These are phyloP conservation scores for Phortica variegata DNA, from an alignment of 1,140 invertebrate species.

Conservation along the genomic window DNA sequence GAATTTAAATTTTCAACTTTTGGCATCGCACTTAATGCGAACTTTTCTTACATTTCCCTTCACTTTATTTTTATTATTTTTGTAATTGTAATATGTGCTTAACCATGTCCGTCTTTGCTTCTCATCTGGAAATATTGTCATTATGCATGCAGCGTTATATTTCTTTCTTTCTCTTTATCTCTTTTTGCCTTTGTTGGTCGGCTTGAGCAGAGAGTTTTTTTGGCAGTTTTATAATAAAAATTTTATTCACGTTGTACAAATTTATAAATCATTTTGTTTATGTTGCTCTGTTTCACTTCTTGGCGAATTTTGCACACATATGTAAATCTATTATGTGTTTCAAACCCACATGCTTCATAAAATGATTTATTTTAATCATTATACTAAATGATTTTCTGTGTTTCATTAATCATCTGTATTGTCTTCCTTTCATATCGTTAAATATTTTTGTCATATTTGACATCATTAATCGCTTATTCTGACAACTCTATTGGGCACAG, in stretches of 20 bases:
- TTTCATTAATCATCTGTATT: constrained; percentile 39
- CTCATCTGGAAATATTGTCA: constrained; percentile 16
- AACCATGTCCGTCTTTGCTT: too few relatives aligned
- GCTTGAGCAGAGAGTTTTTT: too few relatives aligned
- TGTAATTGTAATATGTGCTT: too few relatives aligned
- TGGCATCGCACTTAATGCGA: too few relatives aligned
- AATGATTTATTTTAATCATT: constrained; percentile 55
- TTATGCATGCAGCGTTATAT: constrained; percentile 36
- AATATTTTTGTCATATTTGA: constrained; percentile 31
- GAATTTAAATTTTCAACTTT: constrained; percentile 54
- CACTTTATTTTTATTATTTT: too few relatives aligned
- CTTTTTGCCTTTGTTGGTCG: too few relatives aligned
- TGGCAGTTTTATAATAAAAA: constrained; percentile 49
- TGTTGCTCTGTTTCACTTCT: constrained; percentile 36
- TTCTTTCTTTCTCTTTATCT: too few relatives aligned
- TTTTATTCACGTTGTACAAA: constrained; percentile 53
- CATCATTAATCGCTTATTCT: not conserved
- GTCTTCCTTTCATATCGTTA: constrained; percentile 25
- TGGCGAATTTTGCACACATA: constrained; percentile 38
- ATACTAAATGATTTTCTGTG: constrained; percentile 48
- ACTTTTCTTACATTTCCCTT: too few relatives aligned
- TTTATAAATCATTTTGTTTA: constrained; percentile 53
- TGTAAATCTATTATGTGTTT: constrained; percentile 10
- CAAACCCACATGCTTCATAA: constrained; percentile 22
- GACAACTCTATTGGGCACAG: constrained; percentile 4